Percentiles rank a stretch among this genome's conserved stretches.
Conservation (phyloP, 2,113 vertebrate species). For the Acrocephalus arundinaceus region DNA sequence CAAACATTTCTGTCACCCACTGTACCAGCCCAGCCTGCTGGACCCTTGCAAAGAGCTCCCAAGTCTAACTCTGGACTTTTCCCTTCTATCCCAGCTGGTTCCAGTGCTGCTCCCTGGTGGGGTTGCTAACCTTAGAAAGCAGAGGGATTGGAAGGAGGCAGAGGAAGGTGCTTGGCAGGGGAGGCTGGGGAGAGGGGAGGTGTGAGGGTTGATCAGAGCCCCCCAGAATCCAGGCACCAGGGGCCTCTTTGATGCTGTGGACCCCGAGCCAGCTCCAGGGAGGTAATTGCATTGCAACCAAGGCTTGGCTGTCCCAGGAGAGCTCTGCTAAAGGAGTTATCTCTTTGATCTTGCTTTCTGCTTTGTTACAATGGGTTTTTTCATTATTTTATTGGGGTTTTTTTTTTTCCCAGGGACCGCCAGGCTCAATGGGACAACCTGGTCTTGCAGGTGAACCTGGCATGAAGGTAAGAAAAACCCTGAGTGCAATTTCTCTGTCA, state of each 20-base stretch:
- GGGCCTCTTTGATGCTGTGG: neutral
- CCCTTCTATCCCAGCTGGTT: neutral
- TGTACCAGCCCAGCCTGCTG: neutral
- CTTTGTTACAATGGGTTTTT: conserved; percentile 30
- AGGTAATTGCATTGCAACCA: conserved; percentile 45
- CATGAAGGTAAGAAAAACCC: conserved; percentile 81
- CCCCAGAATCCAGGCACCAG: neutral
- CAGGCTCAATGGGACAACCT: conserved; percentile 82
- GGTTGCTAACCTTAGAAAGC: neutral
- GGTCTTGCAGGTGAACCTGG: conserved; percentile 89
- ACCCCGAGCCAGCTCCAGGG: neutral
- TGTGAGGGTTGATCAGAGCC: neutral
- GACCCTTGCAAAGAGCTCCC: neutral
- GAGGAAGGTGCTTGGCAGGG: neutral
- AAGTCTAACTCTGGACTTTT: neutral
- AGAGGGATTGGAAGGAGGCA: neutral
- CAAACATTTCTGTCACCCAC: neutral
- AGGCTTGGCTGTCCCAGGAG: neutral
- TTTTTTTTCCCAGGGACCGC: conserved; percentile 78
- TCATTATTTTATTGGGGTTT: neutral
- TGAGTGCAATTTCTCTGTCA: neutral
- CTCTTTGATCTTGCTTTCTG: conserved; percentile 53
- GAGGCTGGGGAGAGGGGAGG: neutral
- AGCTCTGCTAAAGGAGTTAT: conserved; percentile 51
- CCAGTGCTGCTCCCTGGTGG: neutral